A percentile compares a stretch with the other conserved stretches of the same genome.
These are phyloP conservation scores for Frankliniella intonsa DNA, from an alignment of 2,888 invertebrate genomes.

Conservation along the genomic window DNA sequence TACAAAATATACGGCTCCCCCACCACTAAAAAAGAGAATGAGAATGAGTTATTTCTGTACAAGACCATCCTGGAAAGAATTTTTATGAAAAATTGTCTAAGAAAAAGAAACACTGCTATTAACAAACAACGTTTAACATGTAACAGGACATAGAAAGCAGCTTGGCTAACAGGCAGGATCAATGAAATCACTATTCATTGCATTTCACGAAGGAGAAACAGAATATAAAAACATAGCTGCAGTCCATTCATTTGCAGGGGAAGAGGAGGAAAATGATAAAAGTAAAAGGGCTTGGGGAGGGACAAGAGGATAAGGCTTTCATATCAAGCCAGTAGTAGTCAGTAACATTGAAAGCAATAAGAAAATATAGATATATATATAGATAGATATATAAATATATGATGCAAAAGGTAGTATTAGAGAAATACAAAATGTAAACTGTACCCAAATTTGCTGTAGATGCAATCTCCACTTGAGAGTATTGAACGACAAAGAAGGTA, in stretches of 20 bases:
- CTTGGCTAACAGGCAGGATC: constrained; percentile 13
- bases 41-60: constrained; percentile 18
- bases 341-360: constrained; percentile 9
- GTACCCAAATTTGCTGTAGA: constrained; percentile 23
- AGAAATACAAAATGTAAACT: constrained; percentile 1
- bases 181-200: not conserved
- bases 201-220: not conserved
- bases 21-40: constrained; percentile 21
- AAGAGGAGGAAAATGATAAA: not conserved
- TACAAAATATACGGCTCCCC: constrained; percentile 27
- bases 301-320: not conserved
- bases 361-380: not conserved
- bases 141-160: not conserved
- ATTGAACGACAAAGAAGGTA: constrained; percentile 26
- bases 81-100: constrained; percentile 18
- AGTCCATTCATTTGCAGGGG: not conserved
- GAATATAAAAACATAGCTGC: not conserved
- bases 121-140: not conserved
- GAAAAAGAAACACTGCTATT: not conserved
- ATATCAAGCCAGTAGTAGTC: not conserved
- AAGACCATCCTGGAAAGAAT: constrained; percentile 23
- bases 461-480: constrained; percentile 15
- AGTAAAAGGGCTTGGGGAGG: not conserved
- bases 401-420: constrained; percentile 5
- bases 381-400: not conserved